A percentile compares a stretch with the other conserved stretches of the same genome.
These are phyloP conservation scores for Pachymerium ferrugineum DNA, from an alignment of 2,888 invertebrate genomes.

Conservation along the genomic window DNA sequence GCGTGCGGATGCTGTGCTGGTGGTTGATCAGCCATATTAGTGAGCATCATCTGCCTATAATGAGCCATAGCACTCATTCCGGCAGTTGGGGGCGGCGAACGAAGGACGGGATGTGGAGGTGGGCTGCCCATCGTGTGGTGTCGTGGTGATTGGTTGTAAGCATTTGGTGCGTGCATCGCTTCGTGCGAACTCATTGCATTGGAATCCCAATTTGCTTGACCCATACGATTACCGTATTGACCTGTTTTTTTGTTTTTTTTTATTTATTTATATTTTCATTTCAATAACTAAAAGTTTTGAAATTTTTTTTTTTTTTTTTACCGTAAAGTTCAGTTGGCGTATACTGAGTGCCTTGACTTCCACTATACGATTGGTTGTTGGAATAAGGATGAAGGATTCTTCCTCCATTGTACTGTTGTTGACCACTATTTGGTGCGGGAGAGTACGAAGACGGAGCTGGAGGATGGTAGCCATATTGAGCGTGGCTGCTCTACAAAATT, in stretches of 20 bases:
- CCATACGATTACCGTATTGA: constrained; percentile 34
- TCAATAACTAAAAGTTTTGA: neutral
- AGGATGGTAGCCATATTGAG: constrained; percentile 32
- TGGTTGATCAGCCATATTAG: neutral
- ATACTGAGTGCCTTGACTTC: constrained; percentile 29
- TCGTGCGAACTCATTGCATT: neutral
- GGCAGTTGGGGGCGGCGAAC: constrained; percentile 30
- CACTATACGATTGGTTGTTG: constrained; percentile 30
- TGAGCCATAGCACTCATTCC: constrained; percentile 30
- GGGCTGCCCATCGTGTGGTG: constrained; percentile 33
- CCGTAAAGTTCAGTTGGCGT: neutral
- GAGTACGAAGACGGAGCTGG: constrained; percentile 31
- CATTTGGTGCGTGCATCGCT: constrained; percentile 14
- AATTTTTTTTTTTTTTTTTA: neutral
- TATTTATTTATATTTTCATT: neutral
- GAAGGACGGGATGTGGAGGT: constrained; percentile 26
- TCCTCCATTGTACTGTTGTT: constrained; percentile 28
- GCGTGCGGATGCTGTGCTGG: constrained; percentile 11
- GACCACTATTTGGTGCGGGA: constrained; percentile 2
- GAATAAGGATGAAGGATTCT: constrained; percentile 31
- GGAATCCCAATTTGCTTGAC: constrained; percentile 32
- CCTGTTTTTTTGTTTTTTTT: constrained; percentile 2
- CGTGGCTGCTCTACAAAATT: constrained; percentile 28
- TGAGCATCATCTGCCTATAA: constrained; percentile 33
- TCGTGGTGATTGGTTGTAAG: constrained; percentile 35